These are phyloP conservation scores for Zaprionus davidi DNA, from an alignment of 1,140 invertebrate genomes.

Conservation along the genomic window DNA sequence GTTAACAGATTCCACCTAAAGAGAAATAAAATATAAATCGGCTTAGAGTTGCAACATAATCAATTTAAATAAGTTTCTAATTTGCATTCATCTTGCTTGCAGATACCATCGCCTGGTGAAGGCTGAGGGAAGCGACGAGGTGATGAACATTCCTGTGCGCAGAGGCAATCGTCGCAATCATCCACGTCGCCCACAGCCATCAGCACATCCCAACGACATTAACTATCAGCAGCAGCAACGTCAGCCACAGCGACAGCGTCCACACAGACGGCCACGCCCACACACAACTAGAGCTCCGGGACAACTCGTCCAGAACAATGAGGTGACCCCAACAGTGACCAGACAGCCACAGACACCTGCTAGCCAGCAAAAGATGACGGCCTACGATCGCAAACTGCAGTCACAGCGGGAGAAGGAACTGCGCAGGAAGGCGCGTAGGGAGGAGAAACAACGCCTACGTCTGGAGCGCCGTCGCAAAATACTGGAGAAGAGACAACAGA, in stretches of 20 bases:
- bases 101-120: constrained; percentile 76
- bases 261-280: constrained; percentile 44
- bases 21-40: neutral
- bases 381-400: constrained; percentile 71
- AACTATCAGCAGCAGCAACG: constrained; percentile 43
- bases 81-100: constrained; percentile 1
- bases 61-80: neutral
- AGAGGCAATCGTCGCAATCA: constrained; percentile 43
- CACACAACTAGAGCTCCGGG: constrained; percentile 18
- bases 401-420: constrained; percentile 69
- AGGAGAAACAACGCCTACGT: constrained; percentile 34
- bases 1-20: constrained; percentile 95
- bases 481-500: constrained; percentile 19
- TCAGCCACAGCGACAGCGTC: constrained; percentile 16
- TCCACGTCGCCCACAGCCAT: constrained; percentile 24
- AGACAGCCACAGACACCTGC: constrained; percentile 12
- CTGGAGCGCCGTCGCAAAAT: constrained; percentile 42
- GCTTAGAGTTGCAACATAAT: no score
- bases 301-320: constrained; percentile 41
- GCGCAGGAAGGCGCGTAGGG: constrained; percentile 56
- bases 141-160: constrained; percentile 68
- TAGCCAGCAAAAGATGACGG: constrained; percentile 51
- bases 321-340: constrained; percentile 31
- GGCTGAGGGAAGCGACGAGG: constrained; percentile 73
- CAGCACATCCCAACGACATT: constrained; percentile 65